Evolutionary conservation across 2,888 invertebrate species (phyloP).

Genomic region (Agrotis ipsilon): DNA sequence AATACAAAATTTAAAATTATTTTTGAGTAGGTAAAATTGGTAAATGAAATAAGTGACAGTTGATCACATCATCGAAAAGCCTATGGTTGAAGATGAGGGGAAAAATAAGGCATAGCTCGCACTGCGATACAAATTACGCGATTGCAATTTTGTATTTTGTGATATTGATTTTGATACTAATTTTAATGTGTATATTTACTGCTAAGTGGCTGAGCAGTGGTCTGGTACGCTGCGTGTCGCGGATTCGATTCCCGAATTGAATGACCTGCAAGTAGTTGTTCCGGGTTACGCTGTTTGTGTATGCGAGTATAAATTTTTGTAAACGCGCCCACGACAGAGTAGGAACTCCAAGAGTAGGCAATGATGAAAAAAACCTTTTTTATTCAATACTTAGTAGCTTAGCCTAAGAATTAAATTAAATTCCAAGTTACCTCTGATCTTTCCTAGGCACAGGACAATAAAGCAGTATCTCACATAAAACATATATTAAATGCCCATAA

Average conservation of each 20-base stretch:
- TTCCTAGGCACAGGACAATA: conserved; percentile 88
- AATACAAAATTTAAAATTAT: neutral
- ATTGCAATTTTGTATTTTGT: neutral
- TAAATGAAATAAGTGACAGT: neutral
- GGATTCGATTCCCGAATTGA: too few relatives aligned
- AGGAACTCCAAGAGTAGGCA: too few relatives aligned
- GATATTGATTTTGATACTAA: neutral
- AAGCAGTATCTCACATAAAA: conserved; percentile 86
- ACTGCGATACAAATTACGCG: neutral
- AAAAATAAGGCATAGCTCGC: neutral
- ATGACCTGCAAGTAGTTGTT: too few relatives aligned
- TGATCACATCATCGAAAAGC: neutral
- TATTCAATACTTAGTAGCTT: neutral
- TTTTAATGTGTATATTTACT: neutral
- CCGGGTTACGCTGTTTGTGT: too few relatives aligned
- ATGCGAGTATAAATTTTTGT: too few relatives aligned
- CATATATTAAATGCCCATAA: conserved; percentile 77
- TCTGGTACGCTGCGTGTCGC: too few relatives aligned
- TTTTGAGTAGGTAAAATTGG: neutral
- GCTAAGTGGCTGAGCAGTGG: too few relatives aligned
- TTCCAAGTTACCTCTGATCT: conserved; percentile 84
- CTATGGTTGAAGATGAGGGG: neutral
- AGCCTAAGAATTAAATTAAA: neutral
- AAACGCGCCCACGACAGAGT: too few relatives aligned
- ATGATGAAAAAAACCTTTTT: too few relatives aligned